Conservation (phyloP, 2,888 invertebrate genomes). For the Pogonocherus hispidulus region DNA sequence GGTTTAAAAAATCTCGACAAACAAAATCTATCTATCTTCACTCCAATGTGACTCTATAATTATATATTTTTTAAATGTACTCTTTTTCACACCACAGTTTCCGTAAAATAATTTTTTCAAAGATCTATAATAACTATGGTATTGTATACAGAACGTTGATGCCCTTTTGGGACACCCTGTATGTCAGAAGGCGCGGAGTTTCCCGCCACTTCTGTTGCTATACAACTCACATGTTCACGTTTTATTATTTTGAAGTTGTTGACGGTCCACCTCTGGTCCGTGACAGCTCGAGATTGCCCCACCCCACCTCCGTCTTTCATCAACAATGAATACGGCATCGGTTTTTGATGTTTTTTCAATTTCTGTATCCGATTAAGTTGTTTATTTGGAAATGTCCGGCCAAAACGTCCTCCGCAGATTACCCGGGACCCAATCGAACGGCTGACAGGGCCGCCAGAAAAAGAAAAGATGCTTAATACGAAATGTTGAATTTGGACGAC, state of each 20-base stretch:
- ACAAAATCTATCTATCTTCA: too few relatives aligned
- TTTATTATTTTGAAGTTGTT: constrained; percentile 52
- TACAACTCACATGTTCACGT: not conserved
- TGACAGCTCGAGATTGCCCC: constrained; percentile 61
- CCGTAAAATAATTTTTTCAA: too few relatives aligned
- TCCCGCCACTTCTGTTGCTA: constrained; percentile 3
- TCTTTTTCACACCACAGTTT: too few relatives aligned
- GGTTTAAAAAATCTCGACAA: too few relatives aligned
- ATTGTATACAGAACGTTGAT: too few relatives aligned
- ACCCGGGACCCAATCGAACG: constrained; percentile 24
- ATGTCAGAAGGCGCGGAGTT: too few relatives aligned
- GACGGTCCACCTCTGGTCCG: constrained; percentile 63
- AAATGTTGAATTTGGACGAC: not conserved
- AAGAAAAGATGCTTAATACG: constrained; percentile 24
- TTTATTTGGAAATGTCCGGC: constrained; percentile 62
- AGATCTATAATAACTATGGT: too few relatives aligned
- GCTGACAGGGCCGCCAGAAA: not conserved
- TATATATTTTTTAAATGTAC: too few relatives aligned
- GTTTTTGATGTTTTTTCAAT: constrained; percentile 65
- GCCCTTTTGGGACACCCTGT: too few relatives aligned
- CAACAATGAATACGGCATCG: constrained; percentile 60
- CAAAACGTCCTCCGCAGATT: constrained; percentile 52
- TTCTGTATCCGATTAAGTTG: constrained; percentile 65
- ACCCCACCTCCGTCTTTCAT: constrained; percentile 56
- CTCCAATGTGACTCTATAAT: too few relatives aligned